phyloP scores from a whole-genome alignment of 2,888 invertebrate genomes.

The Xanthia togata region DNA sequence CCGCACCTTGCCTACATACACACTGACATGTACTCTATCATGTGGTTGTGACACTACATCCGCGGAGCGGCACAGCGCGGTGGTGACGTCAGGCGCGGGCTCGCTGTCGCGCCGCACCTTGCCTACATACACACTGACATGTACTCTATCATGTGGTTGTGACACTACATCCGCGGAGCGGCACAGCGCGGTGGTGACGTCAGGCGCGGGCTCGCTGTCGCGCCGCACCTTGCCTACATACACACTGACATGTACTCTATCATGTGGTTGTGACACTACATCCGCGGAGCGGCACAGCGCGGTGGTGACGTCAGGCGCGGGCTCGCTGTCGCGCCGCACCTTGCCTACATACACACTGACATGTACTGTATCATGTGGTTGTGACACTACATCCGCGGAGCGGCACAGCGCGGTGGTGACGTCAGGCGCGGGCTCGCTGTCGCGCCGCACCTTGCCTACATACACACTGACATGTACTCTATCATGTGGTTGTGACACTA shows the following conservation, averaged over 20 bases:
- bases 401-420: too few species aligned
- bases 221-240: slow-evolving; percentile 2
- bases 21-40: slow-evolving; percentile 1
- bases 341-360: slow-evolving; percentile 1
- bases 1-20: slow-evolving; percentile 5
- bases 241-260: slow-evolving; percentile 1
- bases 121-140: slow-evolving; percentile 3
- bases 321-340: not conserved
- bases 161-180: not conserved
- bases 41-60: not conserved
- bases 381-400: too few species aligned
- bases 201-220: slow-evolving; percentile 3
- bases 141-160: not conserved
- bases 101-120: slow-evolving; percentile 1
- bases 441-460: not conserved
- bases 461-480: not conserved
- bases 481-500: too few species aligned
- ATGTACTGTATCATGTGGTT: not conserved
- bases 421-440: too few species aligned
- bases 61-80: not conserved
- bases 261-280: not conserved
- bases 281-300: too few species aligned
- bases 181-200: slow-evolving; percentile 1
- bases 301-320: too few species aligned
- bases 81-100: slow-evolving; percentile 3